Percentiles rank a stretch among this genome's conserved stretches.
phyloP scores from a whole-genome alignment of 2,888 invertebrate genomes.

The Xestia sexstrigata region DNA sequence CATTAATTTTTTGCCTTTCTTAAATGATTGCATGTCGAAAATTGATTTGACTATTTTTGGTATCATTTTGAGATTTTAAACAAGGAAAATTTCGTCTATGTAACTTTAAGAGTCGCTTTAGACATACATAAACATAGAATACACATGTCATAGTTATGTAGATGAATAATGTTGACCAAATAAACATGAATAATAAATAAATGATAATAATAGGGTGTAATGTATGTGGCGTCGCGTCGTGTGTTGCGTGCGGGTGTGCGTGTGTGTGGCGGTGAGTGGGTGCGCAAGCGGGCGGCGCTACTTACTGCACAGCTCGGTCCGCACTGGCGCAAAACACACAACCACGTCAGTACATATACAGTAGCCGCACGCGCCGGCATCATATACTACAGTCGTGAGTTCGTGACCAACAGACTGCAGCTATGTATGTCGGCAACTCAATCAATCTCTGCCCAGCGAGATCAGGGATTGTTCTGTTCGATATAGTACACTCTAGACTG shows the following conservation, averaged over 20 bases:
- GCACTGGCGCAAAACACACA: conserved; percentile 84
- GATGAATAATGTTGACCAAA: conserved; percentile 4
- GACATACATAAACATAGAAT: background rate
- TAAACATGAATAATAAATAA: background rate
- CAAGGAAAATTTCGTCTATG: background rate
- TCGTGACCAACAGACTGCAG: background rate
- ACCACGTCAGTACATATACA: conserved; percentile 65
- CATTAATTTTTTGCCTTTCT: background rate
- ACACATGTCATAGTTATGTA: background rate
- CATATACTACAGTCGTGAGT: background rate
- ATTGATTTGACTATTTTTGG: background rate
- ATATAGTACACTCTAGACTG: background rate
- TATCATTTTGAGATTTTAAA: background rate
- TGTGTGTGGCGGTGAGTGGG: conserved; percentile 2
- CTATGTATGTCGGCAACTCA: background rate
- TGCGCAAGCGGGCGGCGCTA: conserved; percentile 69
- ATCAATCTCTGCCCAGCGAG: background rate
- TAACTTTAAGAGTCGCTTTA: background rate
- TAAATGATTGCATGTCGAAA: background rate
- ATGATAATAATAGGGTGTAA: background rate
- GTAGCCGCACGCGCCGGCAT: no score
- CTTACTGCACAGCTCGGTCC: conserved; percentile 89
- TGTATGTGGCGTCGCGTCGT: conserved; percentile 3
- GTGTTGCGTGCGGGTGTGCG: background rate
- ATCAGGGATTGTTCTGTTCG: background rate